Evolutionary conservation across 2,888 invertebrate species (phyloP).

Genomic region (Drosophila cracens): DNA sequence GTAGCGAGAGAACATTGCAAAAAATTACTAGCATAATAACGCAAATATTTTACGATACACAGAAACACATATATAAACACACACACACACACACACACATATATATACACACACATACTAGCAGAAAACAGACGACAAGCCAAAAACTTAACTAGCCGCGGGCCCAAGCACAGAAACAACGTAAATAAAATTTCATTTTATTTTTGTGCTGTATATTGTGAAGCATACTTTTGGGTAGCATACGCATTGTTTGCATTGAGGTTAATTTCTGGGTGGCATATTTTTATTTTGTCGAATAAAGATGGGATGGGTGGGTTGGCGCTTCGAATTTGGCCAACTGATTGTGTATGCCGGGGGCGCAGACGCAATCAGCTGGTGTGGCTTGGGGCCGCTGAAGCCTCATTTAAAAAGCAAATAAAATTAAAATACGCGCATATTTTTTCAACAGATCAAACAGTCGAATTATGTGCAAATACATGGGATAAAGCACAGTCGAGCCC

Average conservation of each 20-base stretch:
- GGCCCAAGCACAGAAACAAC: constrained; percentile 70
- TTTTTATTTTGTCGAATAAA: constrained; percentile 3
- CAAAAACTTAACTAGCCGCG: constrained; percentile 78
- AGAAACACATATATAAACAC: constrained; percentile 18
- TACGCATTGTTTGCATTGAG: constrained; percentile 78
- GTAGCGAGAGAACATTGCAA: constrained; percentile 36
- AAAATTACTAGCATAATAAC: constrained; percentile 80
- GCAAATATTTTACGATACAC: constrained; percentile 78
- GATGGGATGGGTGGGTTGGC: background rate
- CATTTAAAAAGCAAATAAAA: constrained; percentile 80
- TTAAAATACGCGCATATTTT: constrained; percentile 75
- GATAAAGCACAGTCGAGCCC: constrained; percentile 24
- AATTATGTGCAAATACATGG: constrained; percentile 67
- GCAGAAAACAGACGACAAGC: constrained; percentile 59
- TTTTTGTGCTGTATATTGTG: constrained; percentile 42
- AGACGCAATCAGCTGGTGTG: constrained; percentile 72
- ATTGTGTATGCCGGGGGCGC: constrained; percentile 68
- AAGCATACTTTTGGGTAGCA: constrained; percentile 54
- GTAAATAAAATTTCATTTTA: constrained; percentile 74
- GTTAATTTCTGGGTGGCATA: constrained; percentile 59
- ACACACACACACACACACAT: constrained; percentile 34
- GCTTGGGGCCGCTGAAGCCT: constrained; percentile 68
- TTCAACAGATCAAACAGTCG: constrained; percentile 73
- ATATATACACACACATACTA: constrained; percentile 16
- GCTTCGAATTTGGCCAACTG: constrained; percentile 53